Base-by-base conservation (phyloP, 2,113 vertebrate species). In the Cryptomyrus ogoouensis region DNA sequence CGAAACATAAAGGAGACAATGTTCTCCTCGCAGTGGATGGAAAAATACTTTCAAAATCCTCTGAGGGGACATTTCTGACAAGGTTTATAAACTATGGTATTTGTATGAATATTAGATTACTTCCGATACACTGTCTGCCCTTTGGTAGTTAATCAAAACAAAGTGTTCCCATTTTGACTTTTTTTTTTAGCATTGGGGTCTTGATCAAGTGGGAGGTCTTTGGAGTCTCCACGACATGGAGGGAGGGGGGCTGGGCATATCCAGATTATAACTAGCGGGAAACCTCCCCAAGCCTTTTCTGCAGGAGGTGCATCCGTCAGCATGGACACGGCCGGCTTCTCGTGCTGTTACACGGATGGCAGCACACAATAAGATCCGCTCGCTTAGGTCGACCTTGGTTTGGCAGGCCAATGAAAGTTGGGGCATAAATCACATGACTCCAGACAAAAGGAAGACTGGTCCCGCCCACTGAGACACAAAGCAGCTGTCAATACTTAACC, bases 371-470 rank as follows among this genome's bases (percentile, higher is more conserved):
- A 94, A 93, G 84, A 86, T 42, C 77, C 3, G n/a, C 49, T 50
- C 84, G 3, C 49, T 52, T 83, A 83, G 46, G 46, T n/a, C 47
- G 21, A 27, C 46, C n/a, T 86, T 47, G 47, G 46, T 44, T 13
- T 50, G 5, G 44, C 84, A 17, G 84, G 84, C 44, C 84, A 44
- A 84, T 52, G 27, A 62, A 88, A 88, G 56, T 24, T 9, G 10
- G 12, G 39, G 15, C 21, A 42, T 46, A 93, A 94, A 94, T 93
- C 92, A 94, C 91, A 94, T 93, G 93, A 94, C 92, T 93, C 88
- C 90, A 91, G 90, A 93, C 93, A 95, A 93, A 94, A 89, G 91
- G 90, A 93, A 39, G 35, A 90, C 27, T 90, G 93, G 91, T 87
- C 56, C 90, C 90, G 91, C 94, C 92, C 92, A 62, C 92, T 91